Evolutionary conservation across 2,113 vertebrate species (phyloP).

Genomic region (Caranx ignobilis): DNA sequence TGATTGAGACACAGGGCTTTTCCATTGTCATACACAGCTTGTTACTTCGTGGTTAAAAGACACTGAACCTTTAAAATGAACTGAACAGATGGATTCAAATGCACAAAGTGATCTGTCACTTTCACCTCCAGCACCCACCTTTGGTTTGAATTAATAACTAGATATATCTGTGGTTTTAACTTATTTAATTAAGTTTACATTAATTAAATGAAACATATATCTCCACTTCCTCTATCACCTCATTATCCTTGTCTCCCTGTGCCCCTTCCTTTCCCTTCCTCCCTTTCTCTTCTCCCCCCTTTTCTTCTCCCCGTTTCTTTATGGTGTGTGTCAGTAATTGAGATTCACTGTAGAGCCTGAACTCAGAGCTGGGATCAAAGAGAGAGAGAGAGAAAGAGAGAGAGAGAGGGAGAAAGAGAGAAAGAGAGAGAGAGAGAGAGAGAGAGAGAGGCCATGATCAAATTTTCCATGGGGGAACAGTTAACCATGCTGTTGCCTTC

Average conservation of each 20-base stretch:
- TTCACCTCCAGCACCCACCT: background rate
- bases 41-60: background rate
- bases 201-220: conserved; percentile 24
- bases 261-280: background rate
- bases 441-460: conserved; percentile 37
- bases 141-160: conserved; percentile 13
- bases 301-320: background rate
- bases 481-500: conserved; percentile 48
- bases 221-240: background rate
- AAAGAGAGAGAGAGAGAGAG: too few species aligned
- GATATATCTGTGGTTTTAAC: background rate
- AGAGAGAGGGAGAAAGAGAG: conserved; percentile 11
- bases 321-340: conserved; percentile 54
- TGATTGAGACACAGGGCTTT: too few species aligned
- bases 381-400: background rate
- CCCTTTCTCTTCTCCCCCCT: background rate
- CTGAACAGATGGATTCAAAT: background rate
- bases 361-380: conserved; percentile 49
- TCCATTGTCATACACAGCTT: too few species aligned
- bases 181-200: conserved; percentile 12
- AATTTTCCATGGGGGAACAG: conserved; percentile 36
- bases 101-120: background rate
- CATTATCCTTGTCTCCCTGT: conserved; percentile 30
- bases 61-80: background rate
- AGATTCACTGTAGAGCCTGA: conserved; percentile 35